Conservation (phyloP, 2,113 vertebrate genomes). For the Microcebus murinus region DNA sequence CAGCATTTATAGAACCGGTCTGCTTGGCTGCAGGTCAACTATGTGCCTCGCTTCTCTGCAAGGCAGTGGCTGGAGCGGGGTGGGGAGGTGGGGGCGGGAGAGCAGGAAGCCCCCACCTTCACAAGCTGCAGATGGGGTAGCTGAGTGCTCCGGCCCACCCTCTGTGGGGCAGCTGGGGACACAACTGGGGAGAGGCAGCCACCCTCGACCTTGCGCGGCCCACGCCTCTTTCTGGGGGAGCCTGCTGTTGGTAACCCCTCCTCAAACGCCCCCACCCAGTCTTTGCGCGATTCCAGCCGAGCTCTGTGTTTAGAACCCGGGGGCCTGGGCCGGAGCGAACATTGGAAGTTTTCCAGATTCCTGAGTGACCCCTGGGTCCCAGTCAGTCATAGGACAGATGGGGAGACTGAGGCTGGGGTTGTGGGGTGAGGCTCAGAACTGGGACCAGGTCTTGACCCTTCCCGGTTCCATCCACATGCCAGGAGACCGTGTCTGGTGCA, state of each 20-base stretch:
- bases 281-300: background rate
- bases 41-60: slow-evolving; percentile 77
- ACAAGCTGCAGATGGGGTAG: slow-evolving; percentile 52
- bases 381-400: background rate
- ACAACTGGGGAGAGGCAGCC: background rate
- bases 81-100: slow-evolving; percentile 69
- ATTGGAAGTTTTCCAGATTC: background rate
- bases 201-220: background rate
- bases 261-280: background rate
- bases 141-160: background rate
- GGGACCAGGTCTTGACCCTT: background rate
- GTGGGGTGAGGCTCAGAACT: background rate
- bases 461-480: too few species aligned
- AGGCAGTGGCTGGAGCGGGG: slow-evolving; percentile 77
- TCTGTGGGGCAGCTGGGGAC: slow-evolving; percentile 13
- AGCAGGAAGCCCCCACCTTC: slow-evolving; percentile 58
- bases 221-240: background rate
- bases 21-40: slow-evolving; percentile 83
- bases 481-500: background rate
- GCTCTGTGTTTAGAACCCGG: background rate
- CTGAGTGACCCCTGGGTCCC: background rate
- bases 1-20: slow-evolving; percentile 81
- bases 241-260: background rate
- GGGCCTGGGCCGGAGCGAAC: background rate
- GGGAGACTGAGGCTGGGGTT: background rate